Conservation (phyloP, 2,888 invertebrate genomes). For the Perizoma flavofasciatum region DNA sequence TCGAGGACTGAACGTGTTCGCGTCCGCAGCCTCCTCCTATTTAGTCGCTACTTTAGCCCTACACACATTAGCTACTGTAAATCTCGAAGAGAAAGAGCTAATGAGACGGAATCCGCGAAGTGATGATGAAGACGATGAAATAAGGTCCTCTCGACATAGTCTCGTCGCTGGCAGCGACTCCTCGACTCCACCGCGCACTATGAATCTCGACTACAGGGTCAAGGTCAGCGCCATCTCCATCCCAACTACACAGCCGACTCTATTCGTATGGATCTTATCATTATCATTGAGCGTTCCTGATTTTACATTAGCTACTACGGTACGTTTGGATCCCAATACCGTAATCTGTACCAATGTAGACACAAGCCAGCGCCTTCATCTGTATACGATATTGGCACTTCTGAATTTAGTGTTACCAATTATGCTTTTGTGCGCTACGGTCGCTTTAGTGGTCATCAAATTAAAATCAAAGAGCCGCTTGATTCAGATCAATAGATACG, state of each 20-base stretch:
- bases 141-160: slow-evolving; percentile 75
- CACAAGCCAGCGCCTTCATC: slow-evolving; percentile 72
- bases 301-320: slow-evolving; percentile 79
- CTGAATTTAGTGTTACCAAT: slow-evolving; percentile 71
- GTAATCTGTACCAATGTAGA: slow-evolving; percentile 81
- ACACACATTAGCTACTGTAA: slow-evolving; percentile 82
- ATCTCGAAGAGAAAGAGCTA: slow-evolving; percentile 72
- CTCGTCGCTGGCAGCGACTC: slow-evolving; percentile 76
- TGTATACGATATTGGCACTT: slow-evolving; percentile 68
- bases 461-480: slow-evolving; percentile 56
- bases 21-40: slow-evolving; percentile 82
- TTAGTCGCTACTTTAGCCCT: slow-evolving; percentile 82
- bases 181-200: slow-evolving; percentile 75
- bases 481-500: slow-evolving; percentile 49
- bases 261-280: slow-evolving; percentile 84
- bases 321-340: slow-evolving; percentile 61
- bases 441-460: slow-evolving; percentile 60
- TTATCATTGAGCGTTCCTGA: slow-evolving; percentile 85
- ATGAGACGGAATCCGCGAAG: slow-evolving; percentile 61
- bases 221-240: slow-evolving; percentile 68
- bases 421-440: slow-evolving; percentile 58
- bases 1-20: slow-evolving; percentile 81
- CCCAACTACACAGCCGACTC: slow-evolving; percentile 78
- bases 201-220: slow-evolving; percentile 82
- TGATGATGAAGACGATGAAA: slow-evolving; percentile 70